These are phyloP conservation scores for Timandra comae DNA, from an alignment of 2,888 invertebrate genomes.

Conservation along the genomic window DNA sequence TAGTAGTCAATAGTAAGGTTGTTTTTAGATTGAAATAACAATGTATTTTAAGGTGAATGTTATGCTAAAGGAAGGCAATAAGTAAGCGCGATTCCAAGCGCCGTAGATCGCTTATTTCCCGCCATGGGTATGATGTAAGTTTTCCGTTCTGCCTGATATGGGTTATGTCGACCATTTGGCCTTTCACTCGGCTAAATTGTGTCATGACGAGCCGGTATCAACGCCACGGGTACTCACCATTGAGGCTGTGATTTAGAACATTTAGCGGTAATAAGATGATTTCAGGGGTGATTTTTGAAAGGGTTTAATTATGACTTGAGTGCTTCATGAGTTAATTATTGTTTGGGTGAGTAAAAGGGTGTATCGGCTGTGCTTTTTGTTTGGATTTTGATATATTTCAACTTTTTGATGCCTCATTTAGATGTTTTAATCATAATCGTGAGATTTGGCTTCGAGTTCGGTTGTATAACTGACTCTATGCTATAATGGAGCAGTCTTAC, in stretches of 20 bases:
- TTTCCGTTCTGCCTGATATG: conserved; percentile 62
- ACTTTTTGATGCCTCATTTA: no score
- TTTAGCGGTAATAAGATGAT: conserved; percentile 12
- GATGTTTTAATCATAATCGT: no score
- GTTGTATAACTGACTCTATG: no score
- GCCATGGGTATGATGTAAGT: conserved; percentile 65
- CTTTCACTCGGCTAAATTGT: conserved; percentile 33
- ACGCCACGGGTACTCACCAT: conserved; percentile 1
- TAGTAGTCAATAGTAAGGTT: no score
- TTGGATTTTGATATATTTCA: no score
- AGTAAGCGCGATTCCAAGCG: conserved; percentile 50
- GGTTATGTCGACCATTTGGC: conserved; percentile 48
- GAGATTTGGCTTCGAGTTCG: no score
- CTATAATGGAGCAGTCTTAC: no score
- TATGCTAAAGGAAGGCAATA: conserved; percentile 38
- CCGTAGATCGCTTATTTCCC: conserved; percentile 66
- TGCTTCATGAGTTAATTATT: no score
- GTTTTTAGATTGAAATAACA: background rate
- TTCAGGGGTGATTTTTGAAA: conserved; percentile 15
- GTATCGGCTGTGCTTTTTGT: no score
- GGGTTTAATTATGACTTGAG: conserved; percentile 13
- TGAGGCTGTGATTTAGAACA: conserved; percentile 6
- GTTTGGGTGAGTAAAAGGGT: no score
- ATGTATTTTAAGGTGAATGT: conserved; percentile 17
- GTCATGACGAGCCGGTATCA: conserved; percentile 27